Conservation (phyloP, 1,140 invertebrate species). For the Bombyx mandarina region DNA sequence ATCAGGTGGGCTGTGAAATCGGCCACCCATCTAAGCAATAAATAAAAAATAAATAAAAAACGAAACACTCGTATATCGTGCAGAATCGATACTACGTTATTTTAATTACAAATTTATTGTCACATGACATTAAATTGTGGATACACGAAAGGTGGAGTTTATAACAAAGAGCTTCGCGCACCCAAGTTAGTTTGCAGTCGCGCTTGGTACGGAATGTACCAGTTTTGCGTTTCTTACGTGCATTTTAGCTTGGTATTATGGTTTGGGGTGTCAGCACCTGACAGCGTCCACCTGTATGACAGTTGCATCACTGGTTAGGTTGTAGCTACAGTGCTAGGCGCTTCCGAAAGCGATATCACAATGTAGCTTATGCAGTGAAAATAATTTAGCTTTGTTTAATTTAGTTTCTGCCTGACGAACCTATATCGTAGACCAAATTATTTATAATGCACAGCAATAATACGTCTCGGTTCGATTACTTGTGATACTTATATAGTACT, state of each 20-base stretch:
- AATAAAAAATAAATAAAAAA: too few species aligned
- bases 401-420: too few species aligned
- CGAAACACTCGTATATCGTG: conserved; percentile 10
- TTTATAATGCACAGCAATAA: too few species aligned
- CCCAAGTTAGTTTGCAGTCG: conserved; percentile 8
- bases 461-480: too few species aligned
- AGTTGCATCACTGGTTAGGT: conserved; percentile 46
- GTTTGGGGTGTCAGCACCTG: conserved; percentile 45
- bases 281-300: conserved; percentile 46
- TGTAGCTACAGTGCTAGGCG: too few species aligned
- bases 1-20: too few species aligned
- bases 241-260: conserved; percentile 7
- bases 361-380: too few species aligned
- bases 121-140: conserved; percentile 33
- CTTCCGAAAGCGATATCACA: too few species aligned
- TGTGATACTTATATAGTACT: too few species aligned
- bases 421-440: too few species aligned
- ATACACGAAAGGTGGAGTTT: conserved; percentile 38
- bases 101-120: conserved; percentile 39
- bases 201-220: neutral
- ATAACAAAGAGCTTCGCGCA: conserved; percentile 27
- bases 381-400: too few species aligned
- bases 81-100: conserved; percentile 17
- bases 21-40: too few species aligned
- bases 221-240: conserved; percentile 5